phyloP scores from a whole-genome alignment of 2,888 invertebrate genomes.

The Cabera pusaria region DNA sequence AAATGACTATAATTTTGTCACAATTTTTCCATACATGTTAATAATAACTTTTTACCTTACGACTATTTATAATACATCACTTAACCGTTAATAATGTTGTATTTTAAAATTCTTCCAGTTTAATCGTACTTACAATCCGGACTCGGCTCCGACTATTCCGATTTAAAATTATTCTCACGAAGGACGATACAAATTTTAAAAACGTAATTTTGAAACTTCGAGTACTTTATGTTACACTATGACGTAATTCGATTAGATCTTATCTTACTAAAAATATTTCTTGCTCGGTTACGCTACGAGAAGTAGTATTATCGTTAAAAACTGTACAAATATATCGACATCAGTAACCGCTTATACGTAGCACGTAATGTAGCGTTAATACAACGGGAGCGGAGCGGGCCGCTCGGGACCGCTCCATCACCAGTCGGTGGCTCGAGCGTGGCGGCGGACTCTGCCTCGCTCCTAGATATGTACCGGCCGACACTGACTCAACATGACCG shows the following conservation, averaged over 20 bases:
- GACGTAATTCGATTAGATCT: slow-evolving; percentile 82
- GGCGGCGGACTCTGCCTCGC: no score
- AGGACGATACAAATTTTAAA: slow-evolving; percentile 64
- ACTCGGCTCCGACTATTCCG: slow-evolving; percentile 65
- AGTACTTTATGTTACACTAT: slow-evolving; percentile 75
- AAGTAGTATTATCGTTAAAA: slow-evolving; percentile 74
- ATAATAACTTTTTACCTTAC: slow-evolving; percentile 83
- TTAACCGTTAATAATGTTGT: slow-evolving; percentile 78
- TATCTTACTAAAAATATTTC: slow-evolving; percentile 80
- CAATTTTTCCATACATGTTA: slow-evolving; percentile 84
- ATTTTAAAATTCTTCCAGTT: slow-evolving; percentile 81
- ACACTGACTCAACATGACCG: no score
- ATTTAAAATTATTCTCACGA: slow-evolving; percentile 60
- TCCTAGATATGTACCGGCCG: no score
- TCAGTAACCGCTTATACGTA: slow-evolving; percentile 59
- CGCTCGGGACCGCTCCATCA: no score
- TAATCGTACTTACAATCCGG: slow-evolving; percentile 76
- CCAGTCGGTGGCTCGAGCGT: no score
- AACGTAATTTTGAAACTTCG: slow-evolving; percentile 68
- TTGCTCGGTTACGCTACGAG: slow-evolving; percentile 77
- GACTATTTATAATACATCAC: slow-evolving; percentile 82
- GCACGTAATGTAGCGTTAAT: slow-evolving; percentile 50
- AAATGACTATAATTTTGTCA: slow-evolving; percentile 85
- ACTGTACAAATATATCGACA: slow-evolving; percentile 79
- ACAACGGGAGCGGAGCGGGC: slow-evolving; percentile 37